Percentiles rank a stretch among this genome's conserved stretches.
Conservation (phyloP, 2,888 invertebrate genomes). For the Hyalella azteca region DNA sequence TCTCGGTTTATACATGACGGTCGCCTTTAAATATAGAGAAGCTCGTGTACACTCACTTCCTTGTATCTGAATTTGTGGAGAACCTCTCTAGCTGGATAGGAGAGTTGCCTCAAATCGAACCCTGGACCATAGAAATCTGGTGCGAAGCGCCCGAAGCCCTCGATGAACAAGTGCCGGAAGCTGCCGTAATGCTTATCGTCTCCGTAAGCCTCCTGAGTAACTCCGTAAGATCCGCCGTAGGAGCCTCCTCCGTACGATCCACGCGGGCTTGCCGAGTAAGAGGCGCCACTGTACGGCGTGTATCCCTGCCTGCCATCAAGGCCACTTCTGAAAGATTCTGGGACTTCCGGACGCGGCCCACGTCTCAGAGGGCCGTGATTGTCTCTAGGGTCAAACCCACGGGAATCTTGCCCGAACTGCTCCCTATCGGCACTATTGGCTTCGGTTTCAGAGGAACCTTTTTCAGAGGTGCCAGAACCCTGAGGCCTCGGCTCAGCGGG, state of each 20-base stretch:
- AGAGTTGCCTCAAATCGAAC: neutral
- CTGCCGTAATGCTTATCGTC: neutral
- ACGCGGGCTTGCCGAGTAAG: neutral
- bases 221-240: neutral
- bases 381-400: neutral
- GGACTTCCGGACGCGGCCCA: neutral
- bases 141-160: neutral
- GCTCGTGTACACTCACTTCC: neutral
- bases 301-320: neutral
- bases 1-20: too few relatives aligned
- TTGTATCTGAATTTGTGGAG: constrained; percentile 11
- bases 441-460: too few relatives aligned
- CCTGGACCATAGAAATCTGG: constrained; percentile 18
- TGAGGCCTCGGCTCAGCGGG: neutral
- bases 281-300: neutral
- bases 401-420: neutral
- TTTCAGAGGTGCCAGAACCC: too few relatives aligned
- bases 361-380: neutral
- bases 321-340: neutral
- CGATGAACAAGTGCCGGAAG: neutral
- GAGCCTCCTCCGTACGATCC: neutral
- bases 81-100: neutral
- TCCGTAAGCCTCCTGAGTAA: neutral
- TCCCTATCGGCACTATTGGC: neutral
- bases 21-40: too few relatives aligned